Base-by-base conservation (phyloP, 2,888 invertebrate genomes). In the Dynastes hyllus region DNA sequence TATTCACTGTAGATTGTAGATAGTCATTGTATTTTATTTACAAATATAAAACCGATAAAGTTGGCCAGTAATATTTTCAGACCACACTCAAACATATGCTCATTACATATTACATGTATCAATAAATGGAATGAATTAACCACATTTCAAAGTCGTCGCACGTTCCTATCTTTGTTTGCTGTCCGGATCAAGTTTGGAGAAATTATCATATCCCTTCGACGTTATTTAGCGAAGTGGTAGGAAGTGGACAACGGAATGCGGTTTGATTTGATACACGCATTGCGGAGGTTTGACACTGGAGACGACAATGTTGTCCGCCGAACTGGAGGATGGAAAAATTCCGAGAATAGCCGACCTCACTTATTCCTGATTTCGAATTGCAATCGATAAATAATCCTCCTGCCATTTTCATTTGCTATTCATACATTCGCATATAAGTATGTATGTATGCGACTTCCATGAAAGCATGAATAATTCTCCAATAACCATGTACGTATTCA, bases 201-300 rank as follows among this genome's bases (percentile, higher is more conserved):
- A 66, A 66, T 50, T 65, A 66, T 45, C 53, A 55, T 53, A 40
- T 66, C 51, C 53, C 45, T 66, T 53, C 51, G 51, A 76, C 53
- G 78, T 71, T 78, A 78, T 78, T 71, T 63, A 32, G 71, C 71
- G 63, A 70, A 63, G 63, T 78, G 65, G 71, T 51, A 78, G 71
- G 63, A 78, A 70, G 71, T 71, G 65, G 29, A 80, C 77, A 58
- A 45, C 61, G 81, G 81, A 82, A 82, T 82, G 82, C 78, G 81
- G 82, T 82, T 81, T 81, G 80, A 82, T 82, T 82, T 80, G 81
- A 82, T 79, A 76, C 76, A 79, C 67, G 76, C 79, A 79, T 58
- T 69, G 79, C 79, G 79, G 76, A 76, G 79, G 79, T 76, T 76
- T 67, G 79, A 76, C 79, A 69, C 51, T 67, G 61, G 50, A 45